Conservation (phyloP, 2,797 vertebrate genomes). For the Monodelphis domestica region DNA sequence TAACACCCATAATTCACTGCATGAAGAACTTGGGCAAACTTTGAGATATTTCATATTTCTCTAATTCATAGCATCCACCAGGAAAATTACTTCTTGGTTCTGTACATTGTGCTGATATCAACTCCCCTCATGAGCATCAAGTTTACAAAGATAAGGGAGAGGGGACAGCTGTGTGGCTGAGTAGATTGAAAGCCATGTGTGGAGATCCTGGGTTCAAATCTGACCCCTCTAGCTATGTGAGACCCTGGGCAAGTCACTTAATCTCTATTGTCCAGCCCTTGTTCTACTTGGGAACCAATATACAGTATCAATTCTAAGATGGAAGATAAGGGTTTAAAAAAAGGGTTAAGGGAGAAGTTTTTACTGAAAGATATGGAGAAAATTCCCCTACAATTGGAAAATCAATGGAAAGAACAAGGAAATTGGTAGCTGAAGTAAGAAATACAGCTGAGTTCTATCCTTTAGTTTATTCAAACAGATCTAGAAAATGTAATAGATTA, state of each 20-base stretch:
- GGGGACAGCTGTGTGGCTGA: too few species aligned
- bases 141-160: not conserved
- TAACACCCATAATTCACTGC: not conserved
- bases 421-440: not conserved
- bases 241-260: too few species aligned
- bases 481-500: not conserved
- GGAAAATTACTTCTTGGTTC: not conserved
- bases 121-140: not conserved
- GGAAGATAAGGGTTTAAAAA: too few species aligned
- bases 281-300: too few species aligned
- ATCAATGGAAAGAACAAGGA: not conserved
- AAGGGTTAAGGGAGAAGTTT: not conserved
- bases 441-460: not conserved
- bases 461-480: not conserved
- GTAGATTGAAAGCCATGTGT: too few species aligned
- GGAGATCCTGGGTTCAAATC: too few species aligned
- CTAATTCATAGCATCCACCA: not conserved
- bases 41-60: not conserved
- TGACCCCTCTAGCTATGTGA: too few species aligned
- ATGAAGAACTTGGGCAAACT: not conserved
- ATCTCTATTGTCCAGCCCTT: too few species aligned
- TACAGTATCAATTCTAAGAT: too few species aligned
- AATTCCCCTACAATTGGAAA: not conserved
- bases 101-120: not conserved
- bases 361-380: not conserved